A percentile compares a stretch with the other conserved stretches of the same genome.
Evolutionary conservation across 1,140 invertebrate genomes (phyloP).

Genomic region (Diorhabda carinulata): DNA sequence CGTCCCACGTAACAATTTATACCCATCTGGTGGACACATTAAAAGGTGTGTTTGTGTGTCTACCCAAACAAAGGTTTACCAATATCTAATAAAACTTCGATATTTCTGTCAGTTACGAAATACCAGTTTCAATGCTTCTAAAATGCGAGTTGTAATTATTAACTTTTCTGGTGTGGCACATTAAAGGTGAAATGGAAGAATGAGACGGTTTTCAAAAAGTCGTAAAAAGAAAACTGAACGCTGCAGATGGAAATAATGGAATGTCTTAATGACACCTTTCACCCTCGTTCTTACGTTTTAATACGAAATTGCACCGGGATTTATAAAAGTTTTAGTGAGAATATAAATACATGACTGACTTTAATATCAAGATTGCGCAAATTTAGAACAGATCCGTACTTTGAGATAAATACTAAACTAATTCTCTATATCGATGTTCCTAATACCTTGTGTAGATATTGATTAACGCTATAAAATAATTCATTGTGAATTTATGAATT

Average conservation of each 20-base stretch:
- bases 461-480: no score
- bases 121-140: not conserved
- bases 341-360: conserved; percentile 43
- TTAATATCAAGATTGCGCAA: conserved; percentile 42
- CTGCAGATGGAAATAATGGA: conserved; percentile 46
- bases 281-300: conserved; percentile 34
- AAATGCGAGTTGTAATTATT: not conserved
- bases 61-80: no score
- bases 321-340: conserved; percentile 38
- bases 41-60: no score
- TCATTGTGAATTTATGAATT: no score
- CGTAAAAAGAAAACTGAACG: conserved; percentile 39
- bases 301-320: conserved; percentile 38
- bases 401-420: no score
- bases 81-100: no score
- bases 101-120: no score
- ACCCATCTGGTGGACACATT: no score
- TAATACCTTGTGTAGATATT: no score
- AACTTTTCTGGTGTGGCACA: not conserved
- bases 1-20: no score
- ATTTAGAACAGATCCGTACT: conserved; percentile 22
- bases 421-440: no score
- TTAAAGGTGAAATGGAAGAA: conserved; percentile 23
- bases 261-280: conserved; percentile 43
- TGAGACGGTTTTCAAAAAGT: conserved; percentile 30